Conservation (phyloP, 1,140 invertebrate species). For the Drosophila teissieri region DNA sequence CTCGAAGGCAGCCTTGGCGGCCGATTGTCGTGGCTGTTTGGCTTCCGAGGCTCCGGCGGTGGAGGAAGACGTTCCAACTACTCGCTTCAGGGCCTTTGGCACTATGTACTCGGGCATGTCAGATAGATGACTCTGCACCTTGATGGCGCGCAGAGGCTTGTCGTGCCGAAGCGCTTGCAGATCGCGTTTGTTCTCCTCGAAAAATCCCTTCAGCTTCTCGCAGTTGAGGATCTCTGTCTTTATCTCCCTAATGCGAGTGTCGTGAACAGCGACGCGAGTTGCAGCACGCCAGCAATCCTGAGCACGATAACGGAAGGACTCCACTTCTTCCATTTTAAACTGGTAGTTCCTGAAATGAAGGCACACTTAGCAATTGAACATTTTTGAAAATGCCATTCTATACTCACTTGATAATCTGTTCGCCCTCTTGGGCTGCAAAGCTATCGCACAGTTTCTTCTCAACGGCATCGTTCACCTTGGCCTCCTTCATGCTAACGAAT, state of each 20-base stretch:
- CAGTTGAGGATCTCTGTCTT: constrained; percentile 97
- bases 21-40: constrained; percentile 63
- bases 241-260: constrained; percentile 98
- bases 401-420: constrained; percentile 85
- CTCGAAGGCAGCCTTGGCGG: constrained; percentile 68
- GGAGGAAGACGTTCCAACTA: constrained; percentile 84
- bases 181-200: constrained; percentile 97
- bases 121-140: constrained; percentile 93
- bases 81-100: constrained; percentile 89
- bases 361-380: not conserved
- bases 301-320: constrained; percentile 97
- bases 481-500: constrained; percentile 94
- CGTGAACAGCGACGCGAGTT: constrained; percentile 95
- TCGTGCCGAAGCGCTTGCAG: constrained; percentile 95
- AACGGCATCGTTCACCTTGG: constrained; percentile 90
- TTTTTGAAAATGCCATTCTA: not conserved
- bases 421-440: constrained; percentile 82
- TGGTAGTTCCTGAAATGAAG: constrained; percentile 90
- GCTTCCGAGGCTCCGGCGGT: constrained; percentile 56
- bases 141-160: constrained; percentile 94
- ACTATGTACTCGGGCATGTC: constrained; percentile 98
- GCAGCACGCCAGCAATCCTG: constrained; percentile 97
- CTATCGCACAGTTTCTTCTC: constrained; percentile 89
- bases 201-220: constrained; percentile 96
- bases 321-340: constrained; percentile 97